Evolutionary conservation across 2,888 invertebrate species (phyloP).

Genomic region (Phalera bucephala): DNA sequence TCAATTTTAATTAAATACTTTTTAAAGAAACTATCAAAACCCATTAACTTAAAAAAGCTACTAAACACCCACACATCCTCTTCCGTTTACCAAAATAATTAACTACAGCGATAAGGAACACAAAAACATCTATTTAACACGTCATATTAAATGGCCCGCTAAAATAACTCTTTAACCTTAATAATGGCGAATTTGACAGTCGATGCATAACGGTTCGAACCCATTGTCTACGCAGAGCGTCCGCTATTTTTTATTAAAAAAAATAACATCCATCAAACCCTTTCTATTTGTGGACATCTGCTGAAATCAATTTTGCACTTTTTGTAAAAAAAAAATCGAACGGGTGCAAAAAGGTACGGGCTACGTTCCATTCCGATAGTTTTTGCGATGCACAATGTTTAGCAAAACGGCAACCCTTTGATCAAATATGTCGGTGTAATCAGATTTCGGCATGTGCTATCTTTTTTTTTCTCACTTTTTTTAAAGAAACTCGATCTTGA

Average conservation of each 20-base stretch:
- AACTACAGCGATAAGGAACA: slow-evolving; percentile 25
- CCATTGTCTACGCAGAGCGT: slow-evolving; percentile 71
- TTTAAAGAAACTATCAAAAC: slow-evolving; percentile 4
- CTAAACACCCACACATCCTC: slow-evolving; percentile 28
- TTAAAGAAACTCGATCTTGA: slow-evolving; percentile 76
- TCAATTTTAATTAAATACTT: too few relatives aligned
- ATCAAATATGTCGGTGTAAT: slow-evolving; percentile 74
- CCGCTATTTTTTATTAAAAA: slow-evolving; percentile 55
- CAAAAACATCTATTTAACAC: slow-evolving; percentile 43
- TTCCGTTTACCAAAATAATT: slow-evolving; percentile 32
- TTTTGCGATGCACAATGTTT: slow-evolving; percentile 66
- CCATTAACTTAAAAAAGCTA: slow-evolving; percentile 3
- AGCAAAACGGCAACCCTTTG: slow-evolving; percentile 76
- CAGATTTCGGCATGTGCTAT: slow-evolving; percentile 82
- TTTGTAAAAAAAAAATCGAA: slow-evolving; percentile 61
- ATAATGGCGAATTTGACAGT: slow-evolving; percentile 70
- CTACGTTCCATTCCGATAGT: slow-evolving; percentile 50
- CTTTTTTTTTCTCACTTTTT: slow-evolving; percentile 56
- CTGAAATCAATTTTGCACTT: slow-evolving; percentile 81
- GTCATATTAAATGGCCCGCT: slow-evolving; percentile 38
- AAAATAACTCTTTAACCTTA: slow-evolving; percentile 57
- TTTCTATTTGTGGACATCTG: slow-evolving; percentile 80
- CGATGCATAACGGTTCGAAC: slow-evolving; percentile 64
- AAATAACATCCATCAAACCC: slow-evolving; percentile 71
- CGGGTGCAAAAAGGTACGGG: slow-evolving; percentile 68